Evolutionary conservation across 2,113 vertebrate species (phyloP).

Genomic region (Lucifuga dentata): DNA sequence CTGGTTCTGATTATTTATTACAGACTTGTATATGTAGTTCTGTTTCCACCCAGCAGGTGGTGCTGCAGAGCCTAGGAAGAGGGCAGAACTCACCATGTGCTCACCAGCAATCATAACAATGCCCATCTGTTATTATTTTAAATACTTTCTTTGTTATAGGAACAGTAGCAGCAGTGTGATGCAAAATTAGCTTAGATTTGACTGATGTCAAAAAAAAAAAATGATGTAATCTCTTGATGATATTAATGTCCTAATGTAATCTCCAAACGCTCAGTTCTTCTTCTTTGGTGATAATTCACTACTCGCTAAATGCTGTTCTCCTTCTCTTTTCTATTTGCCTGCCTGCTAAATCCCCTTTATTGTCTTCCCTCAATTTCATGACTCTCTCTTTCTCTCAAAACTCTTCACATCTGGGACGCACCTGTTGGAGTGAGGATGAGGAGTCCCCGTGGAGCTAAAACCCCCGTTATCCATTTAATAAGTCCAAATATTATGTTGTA

Average conservation of each 20-base stretch:
- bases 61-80: constrained; percentile 29
- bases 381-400: too few relatives aligned
- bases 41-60: constrained; percentile 53
- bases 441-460: constrained; percentile 16
- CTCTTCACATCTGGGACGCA: constrained; percentile 65
- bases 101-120: constrained; percentile 2
- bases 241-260: too few relatives aligned
- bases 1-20: neutral
- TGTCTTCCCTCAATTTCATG: too few relatives aligned
- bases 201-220: too few relatives aligned
- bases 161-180: neutral
- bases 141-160: neutral
- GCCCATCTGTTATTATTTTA: constrained; percentile 13
- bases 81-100: neutral
- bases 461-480: neutral
- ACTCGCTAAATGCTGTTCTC: constrained; percentile 17
- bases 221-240: too few relatives aligned
- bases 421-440: constrained; percentile 33
- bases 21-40: constrained; percentile 15
- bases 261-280: too few relatives aligned
- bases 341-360: too few relatives aligned
- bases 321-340: constrained; percentile 6
- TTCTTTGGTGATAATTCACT: too few relatives aligned
- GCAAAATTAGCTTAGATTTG: too few relatives aligned
- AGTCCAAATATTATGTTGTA: constrained; percentile 29